Evolutionary conservation across 2,797 vertebrate species (phyloP).

Genomic region (Squalus acanthias): DNA sequence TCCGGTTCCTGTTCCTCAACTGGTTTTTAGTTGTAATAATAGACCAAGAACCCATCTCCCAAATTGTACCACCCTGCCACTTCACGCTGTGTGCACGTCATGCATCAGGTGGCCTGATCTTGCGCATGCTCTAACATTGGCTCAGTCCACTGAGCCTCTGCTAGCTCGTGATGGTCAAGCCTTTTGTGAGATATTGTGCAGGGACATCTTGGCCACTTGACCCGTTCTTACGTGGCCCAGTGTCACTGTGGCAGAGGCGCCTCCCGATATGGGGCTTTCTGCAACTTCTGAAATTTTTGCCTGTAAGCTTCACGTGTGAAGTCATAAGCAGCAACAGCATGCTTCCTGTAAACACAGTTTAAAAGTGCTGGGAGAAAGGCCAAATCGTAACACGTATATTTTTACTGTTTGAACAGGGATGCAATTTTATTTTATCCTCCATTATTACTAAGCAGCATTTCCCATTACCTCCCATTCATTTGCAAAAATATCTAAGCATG

Average conservation of each 20-base stretch:
- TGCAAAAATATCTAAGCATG: neutral
- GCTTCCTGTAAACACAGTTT: neutral
- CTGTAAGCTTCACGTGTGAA: neutral
- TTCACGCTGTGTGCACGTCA: neutral
- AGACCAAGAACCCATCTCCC: neutral
- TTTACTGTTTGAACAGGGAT: neutral
- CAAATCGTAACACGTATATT: neutral
- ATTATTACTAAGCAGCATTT: neutral
- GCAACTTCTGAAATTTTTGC: neutral
- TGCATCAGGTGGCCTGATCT: too few species aligned
- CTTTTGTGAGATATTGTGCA: neutral
- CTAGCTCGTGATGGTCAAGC: neutral
- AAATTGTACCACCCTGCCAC: neutral
- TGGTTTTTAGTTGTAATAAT: neutral
- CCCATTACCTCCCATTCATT: neutral
- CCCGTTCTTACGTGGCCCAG: neutral
- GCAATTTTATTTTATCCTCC: neutral
- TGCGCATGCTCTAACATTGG: neutral
- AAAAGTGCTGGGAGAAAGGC: neutral
- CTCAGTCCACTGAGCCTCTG: neutral
- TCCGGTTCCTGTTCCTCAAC: neutral
- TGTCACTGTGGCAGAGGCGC: neutral
- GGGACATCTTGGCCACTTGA: neutral
- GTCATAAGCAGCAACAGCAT: neutral
- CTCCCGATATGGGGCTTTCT: neutral